phyloP scores from a whole-genome alignment of 2,797 vertebrate genomes.

The Urocyon cinereoargenteus region DNA sequence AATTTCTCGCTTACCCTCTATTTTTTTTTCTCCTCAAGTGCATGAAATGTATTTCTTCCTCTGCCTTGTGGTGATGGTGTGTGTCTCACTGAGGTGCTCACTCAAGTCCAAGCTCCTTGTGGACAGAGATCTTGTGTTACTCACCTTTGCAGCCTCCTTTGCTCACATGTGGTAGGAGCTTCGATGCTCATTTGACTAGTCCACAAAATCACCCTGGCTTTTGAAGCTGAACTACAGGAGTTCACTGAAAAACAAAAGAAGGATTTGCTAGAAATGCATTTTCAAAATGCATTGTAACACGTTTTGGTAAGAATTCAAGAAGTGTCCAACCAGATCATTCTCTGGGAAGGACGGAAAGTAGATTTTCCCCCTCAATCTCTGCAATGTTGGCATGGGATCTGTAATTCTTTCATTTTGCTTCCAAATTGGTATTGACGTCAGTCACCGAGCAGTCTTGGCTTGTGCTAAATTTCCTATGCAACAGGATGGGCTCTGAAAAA shows the following conservation, averaged over 20 bases:
- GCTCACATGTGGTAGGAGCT: not conserved
- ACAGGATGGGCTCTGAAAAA: constrained; percentile 69
- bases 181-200: not conserved
- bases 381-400: not conserved
- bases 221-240: not conserved
- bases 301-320: constrained; percentile 70
- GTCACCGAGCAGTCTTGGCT: constrained; percentile 47
- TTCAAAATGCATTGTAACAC: constrained; percentile 22
- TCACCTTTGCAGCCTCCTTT: not conserved
- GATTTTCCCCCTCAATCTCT: constrained; percentile 46
- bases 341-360: constrained; percentile 58
- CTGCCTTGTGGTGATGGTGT: not conserved
- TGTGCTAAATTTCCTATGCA: constrained; percentile 72
- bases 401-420: constrained; percentile 62
- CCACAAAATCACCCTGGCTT: not conserved
- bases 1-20: not conserved
- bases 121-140: not conserved
- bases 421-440: not conserved
- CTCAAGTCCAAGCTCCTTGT: not conserved
- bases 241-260: not conserved
- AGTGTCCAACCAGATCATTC: not conserved
- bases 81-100: not conserved
- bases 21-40: not conserved
- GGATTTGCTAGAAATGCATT: not conserved
- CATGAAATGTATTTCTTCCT: not conserved